Evolutionary conservation across 1,140 invertebrate species (phyloP), one percentile per base, ranked within the genome.

Genomic region (Archivesica marissinica): DNA sequence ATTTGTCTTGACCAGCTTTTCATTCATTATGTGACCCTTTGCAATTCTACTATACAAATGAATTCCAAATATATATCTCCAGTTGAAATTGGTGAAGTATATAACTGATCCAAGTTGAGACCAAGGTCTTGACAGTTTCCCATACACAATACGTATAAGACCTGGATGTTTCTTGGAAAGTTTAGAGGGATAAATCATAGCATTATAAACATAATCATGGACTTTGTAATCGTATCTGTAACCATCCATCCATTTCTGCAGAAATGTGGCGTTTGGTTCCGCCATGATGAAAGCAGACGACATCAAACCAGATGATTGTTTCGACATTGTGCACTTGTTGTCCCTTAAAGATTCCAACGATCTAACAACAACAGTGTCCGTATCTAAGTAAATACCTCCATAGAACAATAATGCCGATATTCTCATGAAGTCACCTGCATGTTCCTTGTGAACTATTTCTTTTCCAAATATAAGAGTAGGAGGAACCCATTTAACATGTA

Each of bases 341-440:
- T 23, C 11, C 38, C 38, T 13, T 3, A 70, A 23, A 11, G n/a
- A 20, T 23, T 41, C 39, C 2, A 70, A 1, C 25, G 38, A 28
- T 44, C 47, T 70, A 2, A 70, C 66, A 28, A 70, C 1, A 6
- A 70, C 41, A 1, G 39, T 70, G 20, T 70, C 66, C 0, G 39
- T 41, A 28, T 70, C 66, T 17, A 70, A 20, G 25, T 70, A 70
- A 4, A 70, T 70, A 2, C 66, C 66, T 44, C 66, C 66, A 70
- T 70, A 70, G 2, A 25, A 11, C 23, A 41, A 7, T 39, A 70
- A 44, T 0, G 39, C 66, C 47, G 41, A 7, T 13, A 70, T 70
- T 44, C 66, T n/a, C 38, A 70, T 70, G 9, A 70, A n/a, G 33
- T 70, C 66, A 44, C 66, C 15, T 25, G 39, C 17, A 44, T 70